Conservation (phyloP, 1,140 invertebrate genomes). For the Drosophila littoralis region DNA sequence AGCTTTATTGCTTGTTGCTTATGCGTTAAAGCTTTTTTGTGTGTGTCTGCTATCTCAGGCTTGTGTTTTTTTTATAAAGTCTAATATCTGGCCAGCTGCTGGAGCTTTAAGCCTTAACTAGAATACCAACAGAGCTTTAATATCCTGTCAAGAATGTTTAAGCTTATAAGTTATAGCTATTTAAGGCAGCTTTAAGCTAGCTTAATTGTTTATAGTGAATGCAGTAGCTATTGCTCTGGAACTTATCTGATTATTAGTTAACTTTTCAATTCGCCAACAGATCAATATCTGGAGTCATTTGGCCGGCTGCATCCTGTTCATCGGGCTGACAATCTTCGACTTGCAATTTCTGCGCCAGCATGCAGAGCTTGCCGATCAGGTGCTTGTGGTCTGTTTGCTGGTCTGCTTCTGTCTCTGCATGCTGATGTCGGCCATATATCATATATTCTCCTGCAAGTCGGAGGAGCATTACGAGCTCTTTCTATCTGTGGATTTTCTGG, state of each 20-base stretch:
- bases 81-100: neutral
- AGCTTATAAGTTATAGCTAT: too few species aligned
- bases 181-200: too few species aligned
- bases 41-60: too few species aligned
- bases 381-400: conserved; percentile 92
- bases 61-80: too few species aligned
- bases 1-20: neutral
- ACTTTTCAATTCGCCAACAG: conserved; percentile 13
- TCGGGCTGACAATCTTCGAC: conserved; percentile 93
- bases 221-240: too few species aligned
- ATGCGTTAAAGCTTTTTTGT: neutral
- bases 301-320: conserved; percentile 95
- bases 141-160: too few species aligned
- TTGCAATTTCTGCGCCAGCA: conserved; percentile 91
- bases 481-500: conserved; percentile 95
- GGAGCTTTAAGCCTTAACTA: neutral
- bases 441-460: conserved; percentile 96
- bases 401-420: conserved; percentile 97
- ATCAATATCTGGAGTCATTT: conserved; percentile 99
- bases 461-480: conserved; percentile 94
- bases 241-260: neutral
- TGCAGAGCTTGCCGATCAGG: conserved; percentile 91
- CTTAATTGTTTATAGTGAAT: too few species aligned
- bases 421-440: conserved; percentile 95
- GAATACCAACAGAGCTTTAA: neutral